Evolutionary conservation across 2,797 vertebrate genomes (phyloP), one percentile per base, ranked within the genome.

Genomic region (Gallinago stenura): DNA sequence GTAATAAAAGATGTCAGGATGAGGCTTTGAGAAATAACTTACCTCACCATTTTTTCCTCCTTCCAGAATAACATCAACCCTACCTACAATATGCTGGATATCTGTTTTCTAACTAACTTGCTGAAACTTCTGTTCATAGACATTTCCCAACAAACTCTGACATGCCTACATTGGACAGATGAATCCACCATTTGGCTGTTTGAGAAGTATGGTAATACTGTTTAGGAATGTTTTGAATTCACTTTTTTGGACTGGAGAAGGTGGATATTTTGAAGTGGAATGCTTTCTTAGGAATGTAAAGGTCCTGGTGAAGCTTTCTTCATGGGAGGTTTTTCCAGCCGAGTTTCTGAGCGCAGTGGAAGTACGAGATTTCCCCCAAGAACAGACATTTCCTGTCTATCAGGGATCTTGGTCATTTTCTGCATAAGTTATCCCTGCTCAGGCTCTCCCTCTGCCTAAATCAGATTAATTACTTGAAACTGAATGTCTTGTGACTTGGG

Each of bases 71-170:
- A 11, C 4, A 45, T 33, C 19, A 28, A 13, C 10, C 7, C 30
- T 39, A 39, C 31, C 15, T 61, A 30, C 2, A 45, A 22, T 0
- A 0, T 50, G 17, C 28, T 60, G 31, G 6, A 33, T 15, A 1
- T 16, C 8, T 33, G 20, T 20, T 83, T 83, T 62, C 41, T 77
- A 35, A 61, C 4, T 46, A 46, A 46, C n/a, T 71, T 22, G 20
- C 30, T 76, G 51, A 80, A 77, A 33, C 4, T 22, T 70, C 15
- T 54, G 3, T 30, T 60, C 31, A 12, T 45, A 58, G n/a, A 65
- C 45, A 5, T 35, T 73, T 37, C 35, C 28, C n/a, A 30, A 35
- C 28, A 69, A 60, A 45, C n/a, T 46, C 50, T 50, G 41, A 65
- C n/a, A 15, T 8, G 10, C 39, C 21, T 15, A 12, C 12, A 7